phyloP scores from a whole-genome alignment of 2,888 invertebrate species.

The Pyrrhosoma nymphula region DNA sequence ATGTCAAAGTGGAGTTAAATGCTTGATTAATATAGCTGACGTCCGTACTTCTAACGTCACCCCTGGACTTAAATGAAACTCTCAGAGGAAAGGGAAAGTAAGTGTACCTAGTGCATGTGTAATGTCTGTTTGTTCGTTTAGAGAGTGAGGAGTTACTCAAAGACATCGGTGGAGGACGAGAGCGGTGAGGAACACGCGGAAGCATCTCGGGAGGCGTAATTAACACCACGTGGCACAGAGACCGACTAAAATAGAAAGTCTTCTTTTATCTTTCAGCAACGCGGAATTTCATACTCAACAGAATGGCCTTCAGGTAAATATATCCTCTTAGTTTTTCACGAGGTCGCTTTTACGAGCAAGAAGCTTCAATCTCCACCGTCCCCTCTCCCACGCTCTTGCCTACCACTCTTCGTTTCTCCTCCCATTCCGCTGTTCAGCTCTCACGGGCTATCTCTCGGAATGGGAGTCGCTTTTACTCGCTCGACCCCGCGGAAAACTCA shows the following conservation, averaged over 20 bases:
- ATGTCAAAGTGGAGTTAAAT: too few species aligned
- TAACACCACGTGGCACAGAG: neutral
- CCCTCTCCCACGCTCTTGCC: neutral
- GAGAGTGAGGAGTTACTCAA: neutral
- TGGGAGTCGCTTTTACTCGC: neutral
- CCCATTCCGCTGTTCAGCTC: neutral
- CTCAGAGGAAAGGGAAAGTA: neutral
- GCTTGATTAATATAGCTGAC: too few species aligned
- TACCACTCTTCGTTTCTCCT: neutral
- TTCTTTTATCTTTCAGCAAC: neutral
- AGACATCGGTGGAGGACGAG: neutral
- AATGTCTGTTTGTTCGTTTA: too few species aligned
- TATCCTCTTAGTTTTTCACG: neutral
- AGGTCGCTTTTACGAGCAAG: conserved; percentile 14
- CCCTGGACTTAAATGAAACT: neutral
- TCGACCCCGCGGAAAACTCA: conserved; percentile 23
- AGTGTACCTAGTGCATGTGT: neutral
- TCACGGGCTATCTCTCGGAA: neutral
- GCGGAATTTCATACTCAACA: neutral
- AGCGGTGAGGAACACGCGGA: neutral
- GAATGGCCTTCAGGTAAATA: neutral
- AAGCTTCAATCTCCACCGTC: neutral
- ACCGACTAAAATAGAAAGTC: neutral
- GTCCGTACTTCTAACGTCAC: too few species aligned
- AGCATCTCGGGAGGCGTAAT: neutral